Evolutionary conservation across 2,888 invertebrate genomes (phyloP).

Genomic region (Latrodectus hesperus): DNA sequence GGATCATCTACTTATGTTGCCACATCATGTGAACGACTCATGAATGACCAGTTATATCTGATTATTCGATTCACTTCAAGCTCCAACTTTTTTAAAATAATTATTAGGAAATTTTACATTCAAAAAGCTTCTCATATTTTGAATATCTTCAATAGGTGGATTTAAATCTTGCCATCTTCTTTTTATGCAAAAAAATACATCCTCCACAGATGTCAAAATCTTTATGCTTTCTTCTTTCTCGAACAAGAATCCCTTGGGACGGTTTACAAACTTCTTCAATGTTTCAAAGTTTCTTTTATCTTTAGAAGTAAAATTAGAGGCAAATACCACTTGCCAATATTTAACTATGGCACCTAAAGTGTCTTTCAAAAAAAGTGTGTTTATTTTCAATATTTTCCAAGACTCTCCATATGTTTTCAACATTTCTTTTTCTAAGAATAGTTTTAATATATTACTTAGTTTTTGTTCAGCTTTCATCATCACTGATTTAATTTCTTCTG

Average conservation of each 20-base stretch:
- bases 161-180: neutral
- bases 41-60: constrained; percentile 21
- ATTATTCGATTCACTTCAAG: neutral
- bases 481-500: too few relatives aligned
- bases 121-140: neutral
- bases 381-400: constrained; percentile 22
- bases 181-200: constrained; percentile 8
- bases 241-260: constrained; percentile 21
- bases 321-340: constrained; percentile 36
- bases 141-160: neutral
- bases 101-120: neutral
- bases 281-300: constrained; percentile 8
- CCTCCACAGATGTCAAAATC: constrained; percentile 10
- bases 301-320: neutral
- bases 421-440: constrained; percentile 42
- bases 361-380: neutral
- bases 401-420: constrained; percentile 32
- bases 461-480: neutral
- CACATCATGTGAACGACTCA: constrained; percentile 26
- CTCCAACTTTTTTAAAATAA: neutral
- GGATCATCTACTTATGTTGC: constrained; percentile 4
- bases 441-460: constrained; percentile 26
- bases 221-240: constrained; percentile 7
- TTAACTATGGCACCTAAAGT: neutral
- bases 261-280: constrained; percentile 14